phyloP scores from a whole-genome alignment of 2,888 invertebrate genomes.

The Eupithecia pulchellata region DNA sequence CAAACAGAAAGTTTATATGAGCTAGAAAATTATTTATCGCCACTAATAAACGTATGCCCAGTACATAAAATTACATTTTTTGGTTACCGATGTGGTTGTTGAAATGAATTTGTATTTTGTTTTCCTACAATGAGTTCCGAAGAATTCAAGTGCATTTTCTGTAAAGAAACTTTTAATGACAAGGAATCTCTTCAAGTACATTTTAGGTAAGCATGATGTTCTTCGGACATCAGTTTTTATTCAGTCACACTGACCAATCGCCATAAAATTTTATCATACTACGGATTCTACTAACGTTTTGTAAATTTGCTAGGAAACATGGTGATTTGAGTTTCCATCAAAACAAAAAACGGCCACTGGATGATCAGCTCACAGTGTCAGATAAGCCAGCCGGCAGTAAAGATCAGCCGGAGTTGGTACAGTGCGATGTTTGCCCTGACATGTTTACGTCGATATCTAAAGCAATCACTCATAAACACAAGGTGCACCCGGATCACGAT shows the following conservation, averaged over 20 bases:
- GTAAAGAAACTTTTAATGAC: slow-evolving; percentile 81
- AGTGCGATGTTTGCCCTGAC: slow-evolving; percentile 87
- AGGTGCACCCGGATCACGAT: slow-evolving; percentile 86
- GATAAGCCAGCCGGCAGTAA: slow-evolving; percentile 51
- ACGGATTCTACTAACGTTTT: slow-evolving; percentile 26
- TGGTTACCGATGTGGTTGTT: slow-evolving; percentile 9
- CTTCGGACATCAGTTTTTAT: neutral
- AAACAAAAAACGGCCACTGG: slow-evolving; percentile 60
- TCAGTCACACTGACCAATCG: neutral
- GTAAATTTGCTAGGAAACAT: slow-evolving; percentile 80
- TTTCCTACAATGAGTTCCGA: slow-evolving; percentile 62
- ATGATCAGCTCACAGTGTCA: slow-evolving; percentile 52
- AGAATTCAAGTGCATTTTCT: slow-evolving; percentile 84
- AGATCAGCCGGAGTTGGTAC: slow-evolving; percentile 68
- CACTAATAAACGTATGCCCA: neutral
- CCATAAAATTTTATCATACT: neutral
- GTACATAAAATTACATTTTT: neutral
- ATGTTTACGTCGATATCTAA: slow-evolving; percentile 85
- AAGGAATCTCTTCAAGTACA: slow-evolving; percentile 87
- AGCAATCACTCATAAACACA: slow-evolving; percentile 88
- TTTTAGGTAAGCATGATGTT: slow-evolving; percentile 79
- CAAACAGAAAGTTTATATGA: neutral
- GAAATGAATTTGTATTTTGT: slow-evolving; percentile 18
- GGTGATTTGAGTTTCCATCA: slow-evolving; percentile 86
- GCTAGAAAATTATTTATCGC: neutral